Conservation (phyloP, 30 jellyfish, hydroid and myxozoan species). For the Aurelia aurita region DNA sequence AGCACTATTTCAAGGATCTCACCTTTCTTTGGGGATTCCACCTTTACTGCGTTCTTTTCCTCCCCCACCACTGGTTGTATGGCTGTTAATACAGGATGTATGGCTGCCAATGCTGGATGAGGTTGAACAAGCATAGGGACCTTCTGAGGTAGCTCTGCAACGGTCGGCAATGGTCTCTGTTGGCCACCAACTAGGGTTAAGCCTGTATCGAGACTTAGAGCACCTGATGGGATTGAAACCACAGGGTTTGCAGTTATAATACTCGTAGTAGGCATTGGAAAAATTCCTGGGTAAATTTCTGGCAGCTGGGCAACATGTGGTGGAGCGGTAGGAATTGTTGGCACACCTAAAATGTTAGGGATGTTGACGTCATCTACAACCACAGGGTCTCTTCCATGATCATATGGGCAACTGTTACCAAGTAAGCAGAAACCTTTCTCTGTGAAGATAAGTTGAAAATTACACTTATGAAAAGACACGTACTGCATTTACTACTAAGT, state of each 20-base stretch:
- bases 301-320: conserved; percentile 58
- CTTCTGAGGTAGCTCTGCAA: conserved; percentile 77
- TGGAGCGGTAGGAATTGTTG: conserved; percentile 65
- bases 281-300: conserved; percentile 50
- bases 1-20: not conserved
- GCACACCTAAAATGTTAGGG: conserved; percentile 85
- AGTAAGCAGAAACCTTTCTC: conserved; percentile 96
- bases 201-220: conserved; percentile 75
- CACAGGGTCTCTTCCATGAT: conserved; percentile 96
- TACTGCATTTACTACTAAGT: no score
- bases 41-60: conserved; percentile 5
- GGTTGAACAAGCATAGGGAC: conserved; percentile 67
- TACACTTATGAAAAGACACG: no score
- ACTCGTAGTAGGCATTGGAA: conserved; percentile 56
- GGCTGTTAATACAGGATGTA: conserved; percentile 59
- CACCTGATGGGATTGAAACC: conserved; percentile 71
- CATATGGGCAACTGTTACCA: conserved; percentile 96
- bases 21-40: conserved; percentile 32
- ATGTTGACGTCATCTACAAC: conserved; percentile 82
- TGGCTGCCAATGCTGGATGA: conserved; percentile 26
- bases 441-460: not conserved
- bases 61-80: conserved; percentile 49
- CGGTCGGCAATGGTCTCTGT: conserved; percentile 93
- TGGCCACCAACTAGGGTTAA: conserved; percentile 91
- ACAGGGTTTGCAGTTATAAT: conserved; percentile 59